Base-by-base conservation (phyloP, 2,797 vertebrate genomes). In the Schizopygopsis malacanthus region DNA sequence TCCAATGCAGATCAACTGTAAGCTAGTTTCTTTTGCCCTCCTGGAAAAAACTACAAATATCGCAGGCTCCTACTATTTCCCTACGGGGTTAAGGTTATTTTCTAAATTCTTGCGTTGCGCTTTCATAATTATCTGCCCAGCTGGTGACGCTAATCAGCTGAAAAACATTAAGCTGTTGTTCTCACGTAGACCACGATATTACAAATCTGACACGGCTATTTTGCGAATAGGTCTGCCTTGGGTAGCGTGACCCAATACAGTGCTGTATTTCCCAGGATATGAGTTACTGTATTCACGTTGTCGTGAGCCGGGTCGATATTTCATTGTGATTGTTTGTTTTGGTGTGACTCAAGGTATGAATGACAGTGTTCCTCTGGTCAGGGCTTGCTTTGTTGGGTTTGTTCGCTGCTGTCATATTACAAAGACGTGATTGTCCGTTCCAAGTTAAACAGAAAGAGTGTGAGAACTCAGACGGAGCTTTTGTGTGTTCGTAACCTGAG, bases 371-470 rank as follows among this genome's bases (percentile, higher is more conserved):
- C 41, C 39, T 70, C 56, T 63, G 78, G 69, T 84, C 78, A 84
- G 77, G 41, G 28, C 61, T 45, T 65, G 67, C 37, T 71, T 81
- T 81, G 56, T 45, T 65, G 28, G 59, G 39, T 67, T 82, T 54
- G 47, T 82, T 82, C 50, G 9, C 20, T 73, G 79, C 69, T 72
- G 71, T 88, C 47, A 39, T 83, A 11, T 85, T 83, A 85, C 82
- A 81, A 72, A 88, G 79, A 82, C 54, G 41, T 81, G 79, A 78
- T 82, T 79, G 52, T 85, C 52, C 1, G 56, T 56, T 88, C 87
- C 84, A 88, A 88, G 80, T 75, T 79, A 85, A 88, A 88, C 52
- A 88, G 47, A 78, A 72, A 77, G 81, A 72, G 52, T 88, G 84
- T 88, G 84, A 88, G 87, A 88, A 83, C 75, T 65, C 43, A 61